Percentiles rank a stretch among this genome's conserved stretches.
These are phyloP conservation scores for Drosophila miranda DNA, from an alignment of 1,140 invertebrate genomes.

Conservation along the genomic window DNA sequence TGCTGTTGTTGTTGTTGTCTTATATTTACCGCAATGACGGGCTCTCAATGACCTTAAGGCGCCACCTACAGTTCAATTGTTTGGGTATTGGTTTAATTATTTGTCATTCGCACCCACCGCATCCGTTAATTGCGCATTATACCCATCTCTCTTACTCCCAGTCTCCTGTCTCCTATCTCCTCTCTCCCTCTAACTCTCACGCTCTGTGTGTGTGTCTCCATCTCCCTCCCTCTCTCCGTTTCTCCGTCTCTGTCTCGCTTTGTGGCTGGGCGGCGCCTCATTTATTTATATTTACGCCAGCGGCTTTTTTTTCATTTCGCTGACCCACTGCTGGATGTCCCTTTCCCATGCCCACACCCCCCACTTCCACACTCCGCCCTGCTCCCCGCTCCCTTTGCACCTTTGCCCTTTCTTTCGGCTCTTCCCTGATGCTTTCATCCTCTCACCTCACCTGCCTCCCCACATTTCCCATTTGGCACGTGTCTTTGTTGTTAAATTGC, in stretches of 20 bases:
- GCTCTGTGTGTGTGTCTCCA: background rate
- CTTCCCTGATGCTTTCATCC: background rate
- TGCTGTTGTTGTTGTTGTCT: conserved; percentile 37
- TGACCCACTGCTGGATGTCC: conserved; percentile 52
- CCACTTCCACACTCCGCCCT: conserved; percentile 6
- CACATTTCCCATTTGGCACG: conserved; percentile 41
- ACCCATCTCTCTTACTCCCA: conserved; percentile 6
- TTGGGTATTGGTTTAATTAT: conserved; percentile 77
- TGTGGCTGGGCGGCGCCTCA: conserved; percentile 22
- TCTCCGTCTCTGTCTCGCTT: conserved; percentile 9
- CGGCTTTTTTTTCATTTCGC: conserved; percentile 73
- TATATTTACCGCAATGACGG: background rate
- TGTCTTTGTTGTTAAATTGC: conserved; percentile 77
- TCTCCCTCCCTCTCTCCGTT: background rate
- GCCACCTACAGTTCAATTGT: conserved; percentile 72
- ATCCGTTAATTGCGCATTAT: too few species aligned
- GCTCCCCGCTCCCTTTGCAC: background rate
- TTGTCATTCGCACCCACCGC: conserved; percentile 38
- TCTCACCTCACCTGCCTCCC: background rate
- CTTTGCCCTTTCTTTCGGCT: background rate
- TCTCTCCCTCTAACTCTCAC: too few species aligned
- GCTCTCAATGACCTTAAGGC: conserved; percentile 57
- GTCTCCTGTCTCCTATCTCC: too few species aligned
- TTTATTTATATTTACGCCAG: conserved; percentile 79
- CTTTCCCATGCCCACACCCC: background rate